Base-by-base conservation (phyloP, 1,140 invertebrate species). In the Stegodyphus dumicola region DNA sequence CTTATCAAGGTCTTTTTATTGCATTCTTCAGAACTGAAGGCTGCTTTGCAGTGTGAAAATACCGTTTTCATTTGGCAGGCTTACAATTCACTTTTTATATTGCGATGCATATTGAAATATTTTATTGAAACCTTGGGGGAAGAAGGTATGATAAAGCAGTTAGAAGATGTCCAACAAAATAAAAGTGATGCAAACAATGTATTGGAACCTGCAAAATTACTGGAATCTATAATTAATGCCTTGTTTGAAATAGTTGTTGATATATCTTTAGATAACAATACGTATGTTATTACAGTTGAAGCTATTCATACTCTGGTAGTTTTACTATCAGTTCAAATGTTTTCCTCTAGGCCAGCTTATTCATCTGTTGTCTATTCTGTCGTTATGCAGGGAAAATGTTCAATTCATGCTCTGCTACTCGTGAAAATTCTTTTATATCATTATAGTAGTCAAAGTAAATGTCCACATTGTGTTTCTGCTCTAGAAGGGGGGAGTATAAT, bases 1-100 rank as follows among this genome's bases (percentile, higher is more conserved):
- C 90, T 99, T 10, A 93, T 98, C 52, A 93, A 95, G 86, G 95
- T 97, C 15, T 97, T 97, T 90, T 91, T 97, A 33, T 92, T 93
- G 7, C 92, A 95, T 89, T 94, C 95, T 3, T 93, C 93, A 2
- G 96, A 98, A 89, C 91, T 99, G 79, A 92, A 97, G 77, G 93
- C 94, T 6, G 94, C 96, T 6, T 94, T 95, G 15, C 94, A 95
- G 89, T 95, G 94, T 90, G 95, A 97, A 90, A 95, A 96, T 95
- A 97, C 92, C 92, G 94, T 98, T 91, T 95, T 97, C 88, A 94
- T 95, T 70, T 99, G 97, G 96, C 97, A 99, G 91, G 95, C 96
- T 0, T 96, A 96, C 90, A 99, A 99, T 92, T 95, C 96, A 0
- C 90, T 99, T 53, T 98, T 98, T 89, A 95, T 98, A 18, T 94